These are phyloP conservation scores for Poecilia picta DNA, from an alignment of 2,797 vertebrate species.

Conservation along the genomic window DNA sequence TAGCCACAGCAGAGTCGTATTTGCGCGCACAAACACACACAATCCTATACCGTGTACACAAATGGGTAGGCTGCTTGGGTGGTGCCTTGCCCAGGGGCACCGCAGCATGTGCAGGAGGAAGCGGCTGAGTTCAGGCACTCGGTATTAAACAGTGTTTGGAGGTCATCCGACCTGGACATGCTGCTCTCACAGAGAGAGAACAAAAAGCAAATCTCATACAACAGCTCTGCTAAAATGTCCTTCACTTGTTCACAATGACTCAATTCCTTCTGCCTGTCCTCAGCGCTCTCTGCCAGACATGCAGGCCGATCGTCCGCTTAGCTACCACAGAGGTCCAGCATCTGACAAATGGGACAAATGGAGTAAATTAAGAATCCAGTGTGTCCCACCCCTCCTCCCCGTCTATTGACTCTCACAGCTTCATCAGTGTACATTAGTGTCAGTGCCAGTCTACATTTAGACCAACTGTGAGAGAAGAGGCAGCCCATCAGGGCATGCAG, in stretches of 20 bases:
- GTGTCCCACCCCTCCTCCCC: constrained; percentile 37
- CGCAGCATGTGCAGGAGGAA: not conserved
- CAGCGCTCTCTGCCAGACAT: constrained; percentile 19
- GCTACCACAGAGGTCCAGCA: constrained; percentile 42
- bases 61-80: not conserved
- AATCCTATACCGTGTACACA: not conserved
- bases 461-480: constrained; percentile 61
- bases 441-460: constrained; percentile 76
- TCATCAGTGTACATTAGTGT: constrained; percentile 78
- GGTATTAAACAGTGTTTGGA: constrained; percentile 18
- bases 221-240: constrained; percentile 31
- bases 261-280: not conserved
- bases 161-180: constrained; percentile 26
- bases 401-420: constrained; percentile 72
- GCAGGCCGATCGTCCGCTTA: constrained; percentile 47
- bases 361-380: constrained; percentile 66
- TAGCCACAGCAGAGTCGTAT: not conserved
- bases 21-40: not conserved
- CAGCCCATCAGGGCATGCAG: constrained; percentile 60
- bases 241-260: constrained; percentile 38
- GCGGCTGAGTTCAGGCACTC: not conserved
- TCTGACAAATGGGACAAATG: constrained; percentile 74
- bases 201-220: constrained; percentile 38
- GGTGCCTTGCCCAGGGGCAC: not conserved
- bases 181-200: constrained; percentile 32